Conservation (phyloP, 2,888 invertebrate species). For the Lydus trimaculatus region DNA sequence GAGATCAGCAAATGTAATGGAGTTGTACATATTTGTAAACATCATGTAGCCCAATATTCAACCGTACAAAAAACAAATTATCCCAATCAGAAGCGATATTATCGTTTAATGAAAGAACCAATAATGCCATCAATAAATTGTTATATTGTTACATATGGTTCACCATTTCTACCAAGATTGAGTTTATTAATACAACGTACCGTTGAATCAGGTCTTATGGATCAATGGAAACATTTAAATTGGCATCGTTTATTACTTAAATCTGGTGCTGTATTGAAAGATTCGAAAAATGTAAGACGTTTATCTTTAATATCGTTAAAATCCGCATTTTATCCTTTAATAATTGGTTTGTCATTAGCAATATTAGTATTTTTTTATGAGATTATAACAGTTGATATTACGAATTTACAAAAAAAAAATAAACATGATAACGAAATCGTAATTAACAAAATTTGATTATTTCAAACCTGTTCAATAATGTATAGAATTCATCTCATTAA, state of each 20-base stretch:
- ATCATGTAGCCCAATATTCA: constrained; percentile 31
- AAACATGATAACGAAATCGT: not conserved
- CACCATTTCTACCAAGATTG: constrained; percentile 27
- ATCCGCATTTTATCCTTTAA: not conserved
- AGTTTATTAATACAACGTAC: constrained; percentile 24
- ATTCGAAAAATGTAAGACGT: not conserved
- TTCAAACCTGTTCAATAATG: not conserved
- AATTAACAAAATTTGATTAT: not conserved
- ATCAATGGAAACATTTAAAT: constrained; percentile 30
- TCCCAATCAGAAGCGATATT: constrained; percentile 23
- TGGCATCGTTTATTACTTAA: constrained; percentile 14
- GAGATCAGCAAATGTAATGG: constrained; percentile 29
- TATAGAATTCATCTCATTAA: not conserved
- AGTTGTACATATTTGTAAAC: constrained; percentile 32
- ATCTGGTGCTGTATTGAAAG: not conserved
- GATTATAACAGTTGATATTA: not conserved
- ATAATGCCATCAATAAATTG: constrained; percentile 35
- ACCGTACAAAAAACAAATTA: constrained; percentile 30
- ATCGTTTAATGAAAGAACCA: constrained; percentile 32
- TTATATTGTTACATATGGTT: constrained; percentile 36
- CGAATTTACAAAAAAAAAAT: not conserved
- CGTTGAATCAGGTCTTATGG: constrained; percentile 33
- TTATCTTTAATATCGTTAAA: not conserved
- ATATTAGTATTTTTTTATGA: not conserved
- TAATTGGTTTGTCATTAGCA: not conserved